Conservation (phyloP, 1,140 invertebrate species). For the Euschistus heros region DNA sequence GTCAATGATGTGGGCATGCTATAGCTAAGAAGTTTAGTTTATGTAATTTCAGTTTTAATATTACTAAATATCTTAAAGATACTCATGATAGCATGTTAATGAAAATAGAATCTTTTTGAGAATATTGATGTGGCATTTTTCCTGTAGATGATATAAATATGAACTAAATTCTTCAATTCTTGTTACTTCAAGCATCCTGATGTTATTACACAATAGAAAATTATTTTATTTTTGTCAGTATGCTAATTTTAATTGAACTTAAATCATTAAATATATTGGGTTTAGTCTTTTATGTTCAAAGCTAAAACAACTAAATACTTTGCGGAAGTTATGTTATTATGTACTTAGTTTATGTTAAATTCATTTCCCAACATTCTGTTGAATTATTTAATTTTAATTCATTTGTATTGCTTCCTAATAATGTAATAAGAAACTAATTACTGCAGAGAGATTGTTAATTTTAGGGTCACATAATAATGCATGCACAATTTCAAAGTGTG, state of each 20-base stretch:
- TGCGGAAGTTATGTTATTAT: not conserved
- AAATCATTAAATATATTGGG: no score
- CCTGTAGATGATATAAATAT: not conserved
- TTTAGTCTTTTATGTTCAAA: no score
- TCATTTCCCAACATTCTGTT: not conserved
- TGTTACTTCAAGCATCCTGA: not conserved
- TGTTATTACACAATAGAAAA: no score
- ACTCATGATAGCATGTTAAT: slow-evolving; percentile 3
- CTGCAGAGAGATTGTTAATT: not conserved
- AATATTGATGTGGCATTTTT: not conserved
- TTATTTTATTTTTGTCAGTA: no score
- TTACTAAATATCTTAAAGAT: not conserved
- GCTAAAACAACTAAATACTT: no score
- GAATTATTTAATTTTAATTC: not conserved
- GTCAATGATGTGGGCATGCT: slow-evolving; percentile 7
- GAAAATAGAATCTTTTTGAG: not conserved
- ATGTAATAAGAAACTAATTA: slow-evolving; percentile 5
- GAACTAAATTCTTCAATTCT: not conserved
- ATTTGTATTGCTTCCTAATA: not conserved
- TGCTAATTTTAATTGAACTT: no score
- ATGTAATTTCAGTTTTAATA: not conserved
- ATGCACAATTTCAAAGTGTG: not conserved
- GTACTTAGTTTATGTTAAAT: not conserved
- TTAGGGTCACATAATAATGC: not conserved
- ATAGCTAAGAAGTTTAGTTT: not conserved